Conservation (phyloP, 1,140 invertebrate species). For the Scaptomyza pallida region DNA sequence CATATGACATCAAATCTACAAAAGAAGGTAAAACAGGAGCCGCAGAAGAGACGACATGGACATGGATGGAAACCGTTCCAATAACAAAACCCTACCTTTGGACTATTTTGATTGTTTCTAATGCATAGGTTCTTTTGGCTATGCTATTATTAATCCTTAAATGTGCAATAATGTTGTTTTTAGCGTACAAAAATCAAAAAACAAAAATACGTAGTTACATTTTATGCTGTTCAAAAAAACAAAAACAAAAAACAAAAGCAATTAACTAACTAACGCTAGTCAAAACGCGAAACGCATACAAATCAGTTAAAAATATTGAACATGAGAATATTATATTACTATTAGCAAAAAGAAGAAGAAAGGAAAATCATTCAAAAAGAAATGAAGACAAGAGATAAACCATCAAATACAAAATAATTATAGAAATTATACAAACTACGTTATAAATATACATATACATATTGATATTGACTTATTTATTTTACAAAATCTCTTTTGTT, state of each 20-base stretch:
- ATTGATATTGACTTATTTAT: slow-evolving; percentile 38
- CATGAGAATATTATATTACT: slow-evolving; percentile 13
- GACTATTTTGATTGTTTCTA: slow-evolving; percentile 34
- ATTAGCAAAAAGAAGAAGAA: slow-evolving; percentile 23
- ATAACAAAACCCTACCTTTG: slow-evolving; percentile 3
- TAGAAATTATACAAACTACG: slow-evolving; percentile 56
- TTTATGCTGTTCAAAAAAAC: slow-evolving; percentile 75
- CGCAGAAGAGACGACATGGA: no score
- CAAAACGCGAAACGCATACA: slow-evolving; percentile 44
- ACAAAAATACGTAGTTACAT: slow-evolving; percentile 56
- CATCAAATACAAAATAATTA: slow-evolving; percentile 57
- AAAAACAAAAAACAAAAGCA: slow-evolving; percentile 42
- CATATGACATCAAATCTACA: slow-evolving; percentile 23
- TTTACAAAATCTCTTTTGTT: not conserved
- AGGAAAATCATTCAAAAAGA: slow-evolving; percentile 23
- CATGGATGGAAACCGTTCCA: no score
- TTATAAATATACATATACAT: slow-evolving; percentile 53
- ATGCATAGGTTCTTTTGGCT: slow-evolving; percentile 25
- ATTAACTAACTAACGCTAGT: slow-evolving; percentile 66
- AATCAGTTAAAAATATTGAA: slow-evolving; percentile 31
- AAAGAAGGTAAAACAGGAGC: not conserved
- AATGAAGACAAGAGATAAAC: no score
- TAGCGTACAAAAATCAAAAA: slow-evolving; percentile 52
- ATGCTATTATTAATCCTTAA: slow-evolving; percentile 58
- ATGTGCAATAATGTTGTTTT: slow-evolving; percentile 75